Evolutionary conservation across 2,888 invertebrate species (phyloP).

Genomic region (Imbricaverruca yamaguchii): DNA sequence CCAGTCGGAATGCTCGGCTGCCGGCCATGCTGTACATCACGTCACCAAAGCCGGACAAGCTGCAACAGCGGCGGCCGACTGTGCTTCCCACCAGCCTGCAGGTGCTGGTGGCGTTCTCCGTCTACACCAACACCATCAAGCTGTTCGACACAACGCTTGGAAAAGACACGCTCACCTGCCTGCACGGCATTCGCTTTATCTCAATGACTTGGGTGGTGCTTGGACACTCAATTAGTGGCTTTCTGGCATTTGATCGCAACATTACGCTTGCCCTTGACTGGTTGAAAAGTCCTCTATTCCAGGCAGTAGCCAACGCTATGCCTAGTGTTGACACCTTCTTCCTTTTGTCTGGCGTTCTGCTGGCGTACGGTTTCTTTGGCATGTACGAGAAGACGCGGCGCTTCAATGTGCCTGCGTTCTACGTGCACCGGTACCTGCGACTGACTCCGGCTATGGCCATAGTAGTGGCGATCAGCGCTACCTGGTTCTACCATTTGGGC

Average conservation of each 20-base stretch:
- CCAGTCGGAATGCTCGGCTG: background rate
- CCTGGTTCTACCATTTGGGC: background rate
- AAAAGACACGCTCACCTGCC: constrained; percentile 23
- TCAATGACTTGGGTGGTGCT: constrained; percentile 33
- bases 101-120: constrained; percentile 54
- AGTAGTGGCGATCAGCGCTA: background rate
- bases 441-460: constrained; percentile 15
- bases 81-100: background rate
- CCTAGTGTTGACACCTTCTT: constrained; percentile 31
- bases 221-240: constrained; percentile 27
- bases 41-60: background rate
- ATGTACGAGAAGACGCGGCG: background rate
- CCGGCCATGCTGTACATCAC: background rate
- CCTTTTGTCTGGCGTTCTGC: constrained; percentile 29
- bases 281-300: background rate
- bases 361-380: constrained; percentile 25
- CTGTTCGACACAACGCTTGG: constrained; percentile 43
- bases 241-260: background rate
- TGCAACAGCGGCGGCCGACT: background rate
- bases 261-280: background rate
- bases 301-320: constrained; percentile 25
- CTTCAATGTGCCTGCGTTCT: background rate
- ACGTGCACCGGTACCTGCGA: background rate
- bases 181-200: constrained; percentile 33
- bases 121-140: constrained; percentile 54